A percentile compares a stretch with the other conserved stretches of the same genome.
Conservation (phyloP, 1,140 invertebrate species). For the Rhagoletis pomonella region DNA sequence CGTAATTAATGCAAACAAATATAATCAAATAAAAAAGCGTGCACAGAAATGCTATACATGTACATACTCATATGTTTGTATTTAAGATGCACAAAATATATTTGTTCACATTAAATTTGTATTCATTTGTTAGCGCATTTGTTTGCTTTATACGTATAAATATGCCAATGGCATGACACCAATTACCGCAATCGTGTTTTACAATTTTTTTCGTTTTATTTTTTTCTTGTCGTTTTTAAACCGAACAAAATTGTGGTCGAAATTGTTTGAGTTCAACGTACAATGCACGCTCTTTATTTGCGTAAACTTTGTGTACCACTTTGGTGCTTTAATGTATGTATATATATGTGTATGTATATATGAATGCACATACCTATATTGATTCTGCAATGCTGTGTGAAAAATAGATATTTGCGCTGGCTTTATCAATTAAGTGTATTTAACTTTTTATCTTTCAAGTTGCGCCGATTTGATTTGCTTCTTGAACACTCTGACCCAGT, state of each 20-base stretch:
- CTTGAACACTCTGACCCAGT: neutral
- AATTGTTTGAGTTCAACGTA: conserved; percentile 15
- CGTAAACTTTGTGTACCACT: neutral
- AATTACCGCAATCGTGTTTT: conserved; percentile 60
- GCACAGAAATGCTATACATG: neutral
- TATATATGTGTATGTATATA: too few relatives aligned
- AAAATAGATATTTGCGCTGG: too few relatives aligned
- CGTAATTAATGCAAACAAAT: neutral
- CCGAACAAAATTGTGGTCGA: neutral
- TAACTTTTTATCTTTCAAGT: neutral
- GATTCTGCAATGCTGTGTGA: neutral
- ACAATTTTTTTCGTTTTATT: neutral
- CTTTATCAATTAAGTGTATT: neutral
- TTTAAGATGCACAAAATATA: neutral
- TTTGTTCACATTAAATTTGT: neutral
- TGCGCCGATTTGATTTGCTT: neutral
- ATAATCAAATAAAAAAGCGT: neutral
- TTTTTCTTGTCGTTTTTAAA: neutral
- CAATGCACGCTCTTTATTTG: neutral
- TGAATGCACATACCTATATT: neutral
- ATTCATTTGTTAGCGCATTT: neutral
- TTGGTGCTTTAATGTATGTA: neutral
- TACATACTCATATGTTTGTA: neutral
- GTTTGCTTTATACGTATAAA: conserved; percentile 59
- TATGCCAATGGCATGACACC: conserved; percentile 73